Evolutionary conservation across 2,797 vertebrate genomes (phyloP).

Genomic region (Lepus townsendii): DNA sequence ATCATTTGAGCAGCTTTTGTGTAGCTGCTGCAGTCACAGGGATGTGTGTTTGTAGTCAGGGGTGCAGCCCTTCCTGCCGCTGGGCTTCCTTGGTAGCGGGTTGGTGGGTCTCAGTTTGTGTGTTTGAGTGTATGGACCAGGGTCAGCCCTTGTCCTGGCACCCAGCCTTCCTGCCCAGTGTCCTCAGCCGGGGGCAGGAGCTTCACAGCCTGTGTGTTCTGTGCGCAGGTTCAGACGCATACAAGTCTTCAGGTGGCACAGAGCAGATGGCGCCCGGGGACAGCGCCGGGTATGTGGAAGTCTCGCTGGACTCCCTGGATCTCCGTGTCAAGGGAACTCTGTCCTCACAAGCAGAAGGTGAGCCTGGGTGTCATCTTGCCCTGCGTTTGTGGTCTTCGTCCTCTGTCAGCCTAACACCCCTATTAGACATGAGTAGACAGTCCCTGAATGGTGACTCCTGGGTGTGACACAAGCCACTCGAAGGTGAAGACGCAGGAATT

Average conservation of each 20-base stretch:
- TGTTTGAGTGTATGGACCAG: background rate
- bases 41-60: background rate
- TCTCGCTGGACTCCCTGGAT: slow-evolving; percentile 91
- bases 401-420: slow-evolving; percentile 65
- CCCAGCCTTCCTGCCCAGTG: slow-evolving; percentile 19
- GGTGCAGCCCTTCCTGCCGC: no score
- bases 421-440: slow-evolving; percentile 65
- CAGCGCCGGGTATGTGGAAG: slow-evolving; percentile 91
- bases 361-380: slow-evolving; percentile 82
- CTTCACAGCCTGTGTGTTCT: slow-evolving; percentile 40
- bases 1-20: background rate
- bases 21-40: background rate
- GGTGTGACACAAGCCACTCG: accelerated
- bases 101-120: background rate
- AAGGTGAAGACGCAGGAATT: background rate
- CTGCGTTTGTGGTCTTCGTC: slow-evolving; percentile 67
- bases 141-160: slow-evolving; percentile 8
- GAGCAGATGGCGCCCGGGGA: slow-evolving; percentile 87
- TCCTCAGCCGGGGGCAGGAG: background rate
- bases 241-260: slow-evolving; percentile 85
- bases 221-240: slow-evolving; percentile 86
- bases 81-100: no score
- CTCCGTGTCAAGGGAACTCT: slow-evolving; percentile 90
- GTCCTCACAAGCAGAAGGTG: slow-evolving; percentile 91
- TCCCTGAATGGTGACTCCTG: background rate